Evolutionary conservation across 2,797 vertebrate species (phyloP).

Genomic region (Hydrocynus forskahlii): DNA sequence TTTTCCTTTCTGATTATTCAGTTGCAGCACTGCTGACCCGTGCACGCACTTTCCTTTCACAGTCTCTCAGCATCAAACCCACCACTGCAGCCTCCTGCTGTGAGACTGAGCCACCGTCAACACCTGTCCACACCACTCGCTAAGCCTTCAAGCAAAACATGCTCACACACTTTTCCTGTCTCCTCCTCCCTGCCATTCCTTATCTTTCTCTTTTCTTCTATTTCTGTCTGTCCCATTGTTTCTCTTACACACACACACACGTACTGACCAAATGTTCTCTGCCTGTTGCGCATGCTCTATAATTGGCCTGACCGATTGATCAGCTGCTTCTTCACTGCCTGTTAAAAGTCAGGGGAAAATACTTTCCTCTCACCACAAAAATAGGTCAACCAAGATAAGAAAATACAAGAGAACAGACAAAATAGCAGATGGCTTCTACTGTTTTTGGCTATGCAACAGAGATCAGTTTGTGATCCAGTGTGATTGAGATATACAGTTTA

Average conservation of each 20-base stretch:
- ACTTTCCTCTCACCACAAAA: too few relatives aligned
- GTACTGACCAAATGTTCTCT: not conserved
- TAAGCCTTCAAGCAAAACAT: not conserved
- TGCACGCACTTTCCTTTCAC: constrained; percentile 28
- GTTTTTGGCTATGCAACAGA: too few relatives aligned
- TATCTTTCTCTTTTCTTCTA: not conserved
- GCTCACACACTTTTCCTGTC: not conserved
- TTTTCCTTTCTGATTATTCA: not conserved
- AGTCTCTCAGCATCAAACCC: constrained; percentile 29
- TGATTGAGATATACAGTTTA: too few relatives aligned
- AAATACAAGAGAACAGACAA: too few relatives aligned
- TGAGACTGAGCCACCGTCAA: not conserved
- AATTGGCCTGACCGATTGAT: constrained; percentile 9
- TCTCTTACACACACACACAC: not conserved
- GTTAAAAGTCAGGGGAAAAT: not conserved
- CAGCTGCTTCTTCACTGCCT: not conserved
- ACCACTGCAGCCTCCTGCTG: not conserved
- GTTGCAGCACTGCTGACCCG: constrained; percentile 17
- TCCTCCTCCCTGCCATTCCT: not conserved
- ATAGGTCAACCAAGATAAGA: too few relatives aligned
- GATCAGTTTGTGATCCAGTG: too few relatives aligned
- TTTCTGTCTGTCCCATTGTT: not conserved
- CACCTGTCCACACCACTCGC: not conserved
- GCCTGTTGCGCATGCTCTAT: constrained; percentile 11
- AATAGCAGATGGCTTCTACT: too few relatives aligned